Percentiles rank a stretch among this genome's conserved stretches.
Conservation (phyloP, 2,888 invertebrate species). For the Ophion obscuratus region DNA sequence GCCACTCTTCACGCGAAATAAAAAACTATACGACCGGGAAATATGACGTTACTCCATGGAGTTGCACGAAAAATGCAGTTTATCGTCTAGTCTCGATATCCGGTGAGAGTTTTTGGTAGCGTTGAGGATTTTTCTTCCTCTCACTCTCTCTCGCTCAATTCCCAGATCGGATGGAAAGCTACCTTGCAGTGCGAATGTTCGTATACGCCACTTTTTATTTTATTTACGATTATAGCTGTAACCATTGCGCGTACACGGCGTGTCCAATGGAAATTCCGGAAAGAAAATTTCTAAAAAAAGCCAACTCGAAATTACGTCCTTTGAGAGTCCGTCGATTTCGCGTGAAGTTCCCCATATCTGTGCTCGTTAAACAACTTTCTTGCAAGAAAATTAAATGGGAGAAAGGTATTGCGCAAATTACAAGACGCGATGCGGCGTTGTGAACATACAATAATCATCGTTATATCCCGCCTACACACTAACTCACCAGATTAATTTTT, state of each 20-base stretch:
- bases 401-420: conserved; percentile 68
- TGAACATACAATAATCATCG: conserved; percentile 56
- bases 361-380: conserved; percentile 60
- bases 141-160: background rate
- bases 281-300: background rate
- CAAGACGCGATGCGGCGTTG: conserved; percentile 48
- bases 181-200: background rate
- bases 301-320: background rate
- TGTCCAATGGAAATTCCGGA: too few species aligned
- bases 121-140: background rate
- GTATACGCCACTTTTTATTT: background rate
- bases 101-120: conserved; percentile 40
- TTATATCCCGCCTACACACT: conserved; percentile 56
- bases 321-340: background rate
- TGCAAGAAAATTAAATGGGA: conserved; percentile 55
- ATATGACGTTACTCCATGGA: background rate
- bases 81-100: conserved; percentile 5
- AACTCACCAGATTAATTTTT: conserved; percentile 23
- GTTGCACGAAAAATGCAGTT: conserved; percentile 10
- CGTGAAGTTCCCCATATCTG: background rate
- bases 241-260: background rate
- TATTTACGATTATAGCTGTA: conserved; percentile 7
- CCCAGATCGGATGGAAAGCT: conserved; percentile 2
- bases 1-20: background rate
- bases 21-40: background rate